Evolutionary conservation across 2,888 invertebrate genomes (phyloP).

Genomic region (Tetramorium bicarinatum): DNA sequence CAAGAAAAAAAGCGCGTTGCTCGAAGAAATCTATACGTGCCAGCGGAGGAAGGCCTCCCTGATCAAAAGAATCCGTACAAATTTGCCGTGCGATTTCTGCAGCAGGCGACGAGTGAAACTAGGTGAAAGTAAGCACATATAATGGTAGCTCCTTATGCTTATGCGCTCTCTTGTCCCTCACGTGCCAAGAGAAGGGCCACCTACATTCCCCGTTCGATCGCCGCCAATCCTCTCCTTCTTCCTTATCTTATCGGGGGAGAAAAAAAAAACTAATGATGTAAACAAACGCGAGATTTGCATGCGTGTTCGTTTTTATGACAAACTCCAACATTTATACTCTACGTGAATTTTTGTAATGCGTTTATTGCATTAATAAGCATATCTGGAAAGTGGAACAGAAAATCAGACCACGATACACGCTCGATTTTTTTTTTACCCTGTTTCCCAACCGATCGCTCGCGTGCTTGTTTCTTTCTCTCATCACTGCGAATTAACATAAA

Average conservation of each 20-base stretch:
- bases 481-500: constrained; percentile 68
- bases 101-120: constrained; percentile 71
- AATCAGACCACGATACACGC: background rate
- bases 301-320: background rate
- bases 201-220: constrained; percentile 25
- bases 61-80: constrained; percentile 41
- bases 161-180: constrained; percentile 49
- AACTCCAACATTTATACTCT: background rate
- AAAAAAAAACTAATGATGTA: background rate
- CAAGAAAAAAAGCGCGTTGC: constrained; percentile 54
- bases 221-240: constrained; percentile 17
- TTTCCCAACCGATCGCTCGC: constrained; percentile 41
- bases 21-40: constrained; percentile 56
- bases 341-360: background rate
- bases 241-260: background rate
- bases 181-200: constrained; percentile 58
- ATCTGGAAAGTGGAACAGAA: background rate
- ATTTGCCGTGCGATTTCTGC: constrained; percentile 41
- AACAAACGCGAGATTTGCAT: background rate
- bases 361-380: constrained; percentile 2
- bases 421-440: constrained; percentile 14
- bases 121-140: constrained; percentile 71
- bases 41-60: constrained; percentile 3
- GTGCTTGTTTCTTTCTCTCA: constrained; percentile 44
- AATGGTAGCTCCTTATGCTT: constrained; percentile 34